phyloP scores from a whole-genome alignment of 2,888 invertebrate species.

The Zaprionus bogoriensis region DNA sequence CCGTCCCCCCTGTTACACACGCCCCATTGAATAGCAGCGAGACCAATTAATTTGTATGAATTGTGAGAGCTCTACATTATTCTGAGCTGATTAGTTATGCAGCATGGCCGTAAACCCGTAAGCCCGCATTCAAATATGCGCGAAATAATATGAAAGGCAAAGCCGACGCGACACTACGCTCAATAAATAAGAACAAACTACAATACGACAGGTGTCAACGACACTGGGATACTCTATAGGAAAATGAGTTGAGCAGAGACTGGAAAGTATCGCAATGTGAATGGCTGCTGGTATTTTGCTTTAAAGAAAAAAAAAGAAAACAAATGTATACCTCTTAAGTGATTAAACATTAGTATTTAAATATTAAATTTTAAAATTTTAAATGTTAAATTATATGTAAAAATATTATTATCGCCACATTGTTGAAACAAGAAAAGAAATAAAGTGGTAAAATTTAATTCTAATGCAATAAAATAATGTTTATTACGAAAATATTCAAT shows the following conservation, averaged over 20 bases:
- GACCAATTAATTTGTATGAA: constrained; percentile 75
- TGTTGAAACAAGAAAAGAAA: too few species aligned
- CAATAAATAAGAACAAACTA: constrained; percentile 45
- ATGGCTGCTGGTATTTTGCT: too few species aligned
- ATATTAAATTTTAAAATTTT: too few species aligned
- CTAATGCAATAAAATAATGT: too few species aligned
- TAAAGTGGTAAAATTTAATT: too few species aligned
- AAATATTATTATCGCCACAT: too few species aligned
- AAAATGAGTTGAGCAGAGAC: not conserved
- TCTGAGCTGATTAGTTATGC: constrained; percentile 62
- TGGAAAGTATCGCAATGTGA: too few species aligned
- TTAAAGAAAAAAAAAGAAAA: too few species aligned
- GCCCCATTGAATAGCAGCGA: constrained; percentile 62
- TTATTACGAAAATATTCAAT: too few species aligned
- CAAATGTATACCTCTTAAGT: too few species aligned
- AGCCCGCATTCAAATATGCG: constrained; percentile 53
- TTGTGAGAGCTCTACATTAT: constrained; percentile 64
- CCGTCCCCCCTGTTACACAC: constrained; percentile 13
- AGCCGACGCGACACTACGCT: constrained; percentile 46
- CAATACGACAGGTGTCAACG: not conserved
- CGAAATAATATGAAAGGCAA: constrained; percentile 54
- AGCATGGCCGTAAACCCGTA: constrained; percentile 39
- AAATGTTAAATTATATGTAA: too few species aligned
- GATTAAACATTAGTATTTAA: too few species aligned
- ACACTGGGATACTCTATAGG: not conserved